Percentiles rank a stretch among this genome's conserved stretches.
These are phyloP conservation scores for Indri indri DNA, from an alignment of 2,113 vertebrate species.

Conservation along the genomic window DNA sequence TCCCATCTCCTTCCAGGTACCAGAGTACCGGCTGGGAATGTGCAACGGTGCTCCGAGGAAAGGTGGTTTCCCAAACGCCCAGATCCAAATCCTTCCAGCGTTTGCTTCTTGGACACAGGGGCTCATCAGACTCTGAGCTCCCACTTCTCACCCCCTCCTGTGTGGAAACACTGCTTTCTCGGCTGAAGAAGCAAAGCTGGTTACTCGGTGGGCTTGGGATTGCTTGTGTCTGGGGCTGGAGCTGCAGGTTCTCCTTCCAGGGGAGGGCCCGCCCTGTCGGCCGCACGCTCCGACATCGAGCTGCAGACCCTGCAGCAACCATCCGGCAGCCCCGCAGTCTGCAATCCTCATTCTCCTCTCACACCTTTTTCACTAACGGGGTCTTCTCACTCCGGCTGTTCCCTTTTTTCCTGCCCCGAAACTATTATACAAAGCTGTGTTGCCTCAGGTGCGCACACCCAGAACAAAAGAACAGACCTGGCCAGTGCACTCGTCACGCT, in stretches of 20 bases:
- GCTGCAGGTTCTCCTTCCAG: background rate
- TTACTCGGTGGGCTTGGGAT: background rate
- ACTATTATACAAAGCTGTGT: no score
- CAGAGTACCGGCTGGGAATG: background rate
- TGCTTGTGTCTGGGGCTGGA: fast-evolving
- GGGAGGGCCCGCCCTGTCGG: background rate
- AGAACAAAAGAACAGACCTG: background rate
- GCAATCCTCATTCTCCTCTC: no score
- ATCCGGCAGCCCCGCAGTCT: no score
- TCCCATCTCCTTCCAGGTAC: background rate
- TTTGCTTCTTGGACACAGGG: background rate
- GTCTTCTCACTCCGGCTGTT: no score
- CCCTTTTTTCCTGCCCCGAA: no score
- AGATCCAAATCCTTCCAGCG: background rate
- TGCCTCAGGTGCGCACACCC: no score
- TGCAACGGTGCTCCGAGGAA: fast-evolving
- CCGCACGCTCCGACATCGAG: no score
- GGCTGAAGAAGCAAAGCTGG: background rate
- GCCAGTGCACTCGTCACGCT: background rate
- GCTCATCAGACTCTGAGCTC: background rate
- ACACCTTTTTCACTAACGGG: no score
- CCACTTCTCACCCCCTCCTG: background rate
- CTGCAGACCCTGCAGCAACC: no score
- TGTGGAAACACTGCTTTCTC: fast-evolving
- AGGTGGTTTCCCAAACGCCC: background rate